Base-by-base conservation (phyloP, 1,140 invertebrate species). In the Batillaria attramentaria region DNA sequence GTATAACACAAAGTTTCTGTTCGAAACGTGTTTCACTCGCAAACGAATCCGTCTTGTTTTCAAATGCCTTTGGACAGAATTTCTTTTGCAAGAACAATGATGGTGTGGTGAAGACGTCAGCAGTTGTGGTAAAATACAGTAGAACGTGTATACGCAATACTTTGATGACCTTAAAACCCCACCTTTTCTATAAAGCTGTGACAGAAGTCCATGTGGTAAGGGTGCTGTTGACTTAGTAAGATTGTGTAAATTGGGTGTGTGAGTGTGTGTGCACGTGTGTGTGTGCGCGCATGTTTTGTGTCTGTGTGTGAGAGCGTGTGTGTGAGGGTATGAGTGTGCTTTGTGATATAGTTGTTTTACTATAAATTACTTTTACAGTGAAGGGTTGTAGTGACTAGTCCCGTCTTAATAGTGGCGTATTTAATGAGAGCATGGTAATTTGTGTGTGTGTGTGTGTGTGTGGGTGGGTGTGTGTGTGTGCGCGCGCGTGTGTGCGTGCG, bases 391-490 rank as follows among this genome's bases (percentile, higher is more conserved):
- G 1, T 2, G 28, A 46, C 28, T 10, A 20, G 5, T 31, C 20
- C 2, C 10, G 42, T 39, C 18, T 33, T 1, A 37, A 37, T 6
- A 54, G 20, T 54, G 18, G 24, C 10, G 39, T 42, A 28, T n/a
- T 39, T n/a, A 33, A 68, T 77, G 37, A 20, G 33, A 62, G 41
- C n/a, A 39, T 28, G 74, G n/a, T 16, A 62, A 3, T 76, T 24
- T 76, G n/a, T 41, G 54, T 76, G 1, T 65, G 35, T 65, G 2
- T 60, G 50, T 41, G 24, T 31, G 39, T 65, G 57, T 65, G 39
- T 76, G 74, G 60, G 39, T 76, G 31, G 60, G 57, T 65, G 54
- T 42, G 31, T 76, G 43, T 76, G 74, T 65, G 3, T 65, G 74
- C 65, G 74, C 31, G 16, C 41, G 54, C 24, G 57, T 65, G 35